A percentile compares a stretch with the other conserved stretches of the same genome.
Conservation (phyloP, 2,888 invertebrate species). For the Polia nebulosa region DNA sequence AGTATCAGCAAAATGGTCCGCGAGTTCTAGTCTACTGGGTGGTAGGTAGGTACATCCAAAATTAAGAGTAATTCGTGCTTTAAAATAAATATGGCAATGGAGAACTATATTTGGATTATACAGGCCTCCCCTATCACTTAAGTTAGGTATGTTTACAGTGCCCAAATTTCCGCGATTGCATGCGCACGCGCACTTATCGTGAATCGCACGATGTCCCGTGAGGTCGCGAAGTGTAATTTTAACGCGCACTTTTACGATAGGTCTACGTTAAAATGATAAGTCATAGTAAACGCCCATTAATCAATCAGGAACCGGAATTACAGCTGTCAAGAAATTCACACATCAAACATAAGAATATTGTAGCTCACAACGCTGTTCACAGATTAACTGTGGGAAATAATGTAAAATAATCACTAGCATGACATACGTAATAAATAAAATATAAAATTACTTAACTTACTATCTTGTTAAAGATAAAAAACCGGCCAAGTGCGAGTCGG, state of each 20-base stretch:
- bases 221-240: slow-evolving; percentile 6
- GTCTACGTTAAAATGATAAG: background rate
- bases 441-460: no score
- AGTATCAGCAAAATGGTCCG: no score
- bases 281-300: no score
- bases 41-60: background rate
- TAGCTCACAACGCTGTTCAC: no score
- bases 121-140: background rate
- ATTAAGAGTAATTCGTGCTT: background rate
- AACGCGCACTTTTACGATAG: slow-evolving; percentile 1
- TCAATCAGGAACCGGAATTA: background rate
- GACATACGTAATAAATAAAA: no score
- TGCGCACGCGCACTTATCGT: slow-evolving; percentile 33
- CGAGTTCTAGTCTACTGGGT: background rate
- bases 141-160: slow-evolving; percentile 18
- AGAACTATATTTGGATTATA: background rate
- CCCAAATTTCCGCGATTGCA: slow-evolving; percentile 41
- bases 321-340: background rate
- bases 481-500: no score
- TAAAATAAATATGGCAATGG: background rate
- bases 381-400: no score
- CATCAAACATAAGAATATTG: no score
- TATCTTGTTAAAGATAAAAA: no score
- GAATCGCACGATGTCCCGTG: slow-evolving; percentile 35
- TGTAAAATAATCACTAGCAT: no score